These are phyloP conservation scores for Ephestia elutella DNA, from an alignment of 1,140 invertebrate genomes.

Conservation along the genomic window DNA sequence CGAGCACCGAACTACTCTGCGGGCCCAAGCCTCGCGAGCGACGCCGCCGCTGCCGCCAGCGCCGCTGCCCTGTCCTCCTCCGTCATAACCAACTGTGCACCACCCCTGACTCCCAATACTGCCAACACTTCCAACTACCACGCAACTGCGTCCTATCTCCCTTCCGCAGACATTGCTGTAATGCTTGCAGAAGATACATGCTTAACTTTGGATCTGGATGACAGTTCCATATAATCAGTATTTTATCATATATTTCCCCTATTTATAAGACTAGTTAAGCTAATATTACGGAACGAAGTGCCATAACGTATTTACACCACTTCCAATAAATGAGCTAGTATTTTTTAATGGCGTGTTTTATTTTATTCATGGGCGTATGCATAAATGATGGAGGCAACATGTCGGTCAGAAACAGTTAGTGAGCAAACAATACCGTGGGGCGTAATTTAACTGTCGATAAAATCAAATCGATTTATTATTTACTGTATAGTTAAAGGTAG, in stretches of 20 bases:
- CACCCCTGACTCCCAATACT: constrained; percentile 49
- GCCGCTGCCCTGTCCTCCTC: constrained; percentile 31
- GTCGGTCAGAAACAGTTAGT: not conserved
- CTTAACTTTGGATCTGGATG: not conserved
- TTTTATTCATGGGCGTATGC: not conserved
- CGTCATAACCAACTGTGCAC: constrained; percentile 29
- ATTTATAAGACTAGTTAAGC: constrained; percentile 34
- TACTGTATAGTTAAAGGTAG: not conserved
- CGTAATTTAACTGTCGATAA: not conserved
- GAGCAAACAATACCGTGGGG: not conserved
- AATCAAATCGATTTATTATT: not conserved
- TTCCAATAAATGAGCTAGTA: constrained; percentile 45
- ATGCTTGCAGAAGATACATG: constrained; percentile 53
- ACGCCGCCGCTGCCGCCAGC: constrained; percentile 47
- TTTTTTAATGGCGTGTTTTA: constrained; percentile 23
- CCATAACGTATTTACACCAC: constrained; percentile 51
- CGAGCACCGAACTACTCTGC: constrained; percentile 61
- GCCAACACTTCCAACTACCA: constrained; percentile 48
- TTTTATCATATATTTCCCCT: constrained; percentile 7
- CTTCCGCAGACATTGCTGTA: constrained; percentile 76
- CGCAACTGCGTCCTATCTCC: constrained; percentile 75
- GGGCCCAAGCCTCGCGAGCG: constrained; percentile 68
- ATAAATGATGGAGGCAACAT: not conserved
- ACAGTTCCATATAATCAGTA: not conserved
- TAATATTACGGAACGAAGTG: constrained; percentile 49